phyloP scores from a whole-genome alignment of 2,797 vertebrate species.

The Argentina silus region DNA sequence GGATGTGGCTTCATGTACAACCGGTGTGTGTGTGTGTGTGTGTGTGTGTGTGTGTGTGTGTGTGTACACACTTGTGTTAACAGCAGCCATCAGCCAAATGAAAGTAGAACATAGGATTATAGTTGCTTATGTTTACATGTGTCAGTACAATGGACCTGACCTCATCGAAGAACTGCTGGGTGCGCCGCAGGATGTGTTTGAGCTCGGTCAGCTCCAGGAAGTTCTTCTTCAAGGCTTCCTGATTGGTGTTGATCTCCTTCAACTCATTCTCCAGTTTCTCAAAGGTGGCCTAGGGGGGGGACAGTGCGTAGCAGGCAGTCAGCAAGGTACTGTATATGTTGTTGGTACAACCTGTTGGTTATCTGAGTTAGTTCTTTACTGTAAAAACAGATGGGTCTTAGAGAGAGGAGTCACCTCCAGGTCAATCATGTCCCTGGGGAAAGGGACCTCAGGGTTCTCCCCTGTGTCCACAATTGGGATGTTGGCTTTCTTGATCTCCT shows the following conservation, averaged over 20 bases:
- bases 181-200: conserved; percentile 97
- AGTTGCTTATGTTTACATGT: too few relatives aligned
- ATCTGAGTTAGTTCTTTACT: background rate
- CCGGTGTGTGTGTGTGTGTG: too few relatives aligned
- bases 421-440: conserved; percentile 98
- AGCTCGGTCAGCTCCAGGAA: conserved; percentile 97
- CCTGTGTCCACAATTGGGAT: conserved; percentile 92
- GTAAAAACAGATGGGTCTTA: background rate
- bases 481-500: conserved; percentile 95
- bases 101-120: too few relatives aligned
- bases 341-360: background rate
- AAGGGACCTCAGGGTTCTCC: conserved; percentile 97
- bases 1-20: too few relatives aligned
- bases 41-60: too few relatives aligned
- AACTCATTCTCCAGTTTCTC: conserved; percentile 98
- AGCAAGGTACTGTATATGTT: background rate
- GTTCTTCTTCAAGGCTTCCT: conserved; percentile 97
- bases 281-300: conserved; percentile 87
- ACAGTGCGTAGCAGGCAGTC: background rate
- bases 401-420: conserved; percentile 83
- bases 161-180: conserved; percentile 99
- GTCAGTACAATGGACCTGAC: conserved; percentile 76
- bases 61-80: too few relatives aligned
- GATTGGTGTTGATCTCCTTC: conserved; percentile 98
- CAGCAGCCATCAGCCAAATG: too few relatives aligned